Percentiles rank a stretch among this genome's conserved stretches.
Conservation (phyloP, 2,797 vertebrate species). For the Myotis planiceps region DNA sequence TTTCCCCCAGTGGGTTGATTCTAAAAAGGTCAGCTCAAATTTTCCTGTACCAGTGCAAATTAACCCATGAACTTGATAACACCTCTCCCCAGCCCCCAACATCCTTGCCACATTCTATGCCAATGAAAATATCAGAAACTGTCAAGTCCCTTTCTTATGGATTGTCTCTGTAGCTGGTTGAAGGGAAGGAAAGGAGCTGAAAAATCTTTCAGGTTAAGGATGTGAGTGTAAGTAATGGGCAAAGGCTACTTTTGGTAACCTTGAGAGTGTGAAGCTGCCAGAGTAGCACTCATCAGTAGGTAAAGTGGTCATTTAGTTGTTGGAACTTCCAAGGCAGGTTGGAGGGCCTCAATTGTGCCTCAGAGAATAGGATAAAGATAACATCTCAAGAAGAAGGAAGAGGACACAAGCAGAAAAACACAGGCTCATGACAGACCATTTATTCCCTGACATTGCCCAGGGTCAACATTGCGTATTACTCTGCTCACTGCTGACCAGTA, state of each 20-base stretch:
- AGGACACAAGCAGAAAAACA: neutral
- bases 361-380: neutral
- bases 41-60: constrained; percentile 14
- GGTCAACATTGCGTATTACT: neutral
- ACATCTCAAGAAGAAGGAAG: constrained; percentile 20
- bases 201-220: constrained; percentile 22
- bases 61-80: constrained; percentile 41
- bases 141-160: neutral
- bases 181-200: neutral
- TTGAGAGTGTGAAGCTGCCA: neutral
- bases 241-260: neutral
- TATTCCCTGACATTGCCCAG: constrained; percentile 15
- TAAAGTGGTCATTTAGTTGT: neutral
- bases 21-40: neutral
- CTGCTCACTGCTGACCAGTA: neutral
- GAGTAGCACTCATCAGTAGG: neutral
- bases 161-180: constrained; percentile 26
- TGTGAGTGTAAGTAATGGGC: neutral
- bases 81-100: neutral
- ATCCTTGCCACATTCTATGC: neutral
- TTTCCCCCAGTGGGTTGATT: constrained; percentile 46
- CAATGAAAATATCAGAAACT: neutral
- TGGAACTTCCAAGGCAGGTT: neutral
- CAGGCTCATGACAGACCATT: neutral
- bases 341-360: neutral